phyloP scores from a whole-genome alignment of 2,113 vertebrate species.

The Epinephelus fuscoguttatus region DNA sequence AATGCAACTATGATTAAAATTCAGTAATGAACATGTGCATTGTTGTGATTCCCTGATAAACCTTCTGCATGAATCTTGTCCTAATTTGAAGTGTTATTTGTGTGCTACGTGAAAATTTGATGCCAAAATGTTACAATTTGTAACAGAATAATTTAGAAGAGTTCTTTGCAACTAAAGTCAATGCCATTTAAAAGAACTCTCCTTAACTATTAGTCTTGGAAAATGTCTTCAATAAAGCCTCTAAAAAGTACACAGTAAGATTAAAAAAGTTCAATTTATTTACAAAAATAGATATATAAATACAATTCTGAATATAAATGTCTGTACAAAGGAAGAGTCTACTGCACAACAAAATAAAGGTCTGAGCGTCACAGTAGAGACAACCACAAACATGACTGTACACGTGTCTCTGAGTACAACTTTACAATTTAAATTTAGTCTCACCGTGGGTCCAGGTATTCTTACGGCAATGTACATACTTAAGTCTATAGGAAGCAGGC shows the following conservation, averaged over 20 bases:
- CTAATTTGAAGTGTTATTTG: neutral
- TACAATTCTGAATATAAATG: constrained; percentile 32
- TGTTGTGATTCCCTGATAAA: neutral
- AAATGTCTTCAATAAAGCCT: neutral
- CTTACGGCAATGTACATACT: neutral
- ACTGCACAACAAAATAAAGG: constrained; percentile 14
- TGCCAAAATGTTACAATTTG: neutral
- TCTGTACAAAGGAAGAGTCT: constrained; percentile 31
- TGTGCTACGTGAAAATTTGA: neutral
- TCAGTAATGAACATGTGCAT: no score
- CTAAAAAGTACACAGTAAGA: neutral
- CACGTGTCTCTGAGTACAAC: neutral
- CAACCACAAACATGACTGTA: neutral
- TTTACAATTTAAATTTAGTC: neutral
- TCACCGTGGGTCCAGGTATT: neutral
- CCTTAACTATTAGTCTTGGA: neutral
- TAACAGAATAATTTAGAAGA: neutral
- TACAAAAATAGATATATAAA: constrained; percentile 66
- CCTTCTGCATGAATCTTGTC: neutral
- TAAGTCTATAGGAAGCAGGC: neutral
- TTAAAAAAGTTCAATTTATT: constrained; percentile 62
- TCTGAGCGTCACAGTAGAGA: constrained; percentile 3
- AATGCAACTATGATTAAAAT: no score
- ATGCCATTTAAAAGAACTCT: neutral
- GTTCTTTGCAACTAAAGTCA: neutral